Conservation (phyloP, 2,888 invertebrate species). For the Anagyrus pseudococci region DNA sequence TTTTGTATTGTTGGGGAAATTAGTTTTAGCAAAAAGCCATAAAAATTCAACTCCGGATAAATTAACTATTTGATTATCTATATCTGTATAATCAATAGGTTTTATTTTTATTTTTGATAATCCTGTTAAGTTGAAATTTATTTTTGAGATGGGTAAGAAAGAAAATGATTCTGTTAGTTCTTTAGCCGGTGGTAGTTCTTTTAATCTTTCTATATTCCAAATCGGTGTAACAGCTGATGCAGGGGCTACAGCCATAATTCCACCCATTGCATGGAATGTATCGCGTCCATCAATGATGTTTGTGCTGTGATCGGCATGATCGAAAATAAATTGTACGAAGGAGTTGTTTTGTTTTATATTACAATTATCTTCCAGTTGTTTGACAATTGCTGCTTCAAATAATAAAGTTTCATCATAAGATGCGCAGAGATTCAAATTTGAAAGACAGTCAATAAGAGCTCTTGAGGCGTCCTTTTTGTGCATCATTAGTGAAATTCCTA, state of each 20-base stretch:
- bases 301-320: constrained; percentile 19
- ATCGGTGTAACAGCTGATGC: constrained; percentile 5
- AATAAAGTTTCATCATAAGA: not conserved
- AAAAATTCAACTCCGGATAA: constrained; percentile 42
- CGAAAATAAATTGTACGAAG: constrained; percentile 14
- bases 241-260: constrained; percentile 17
- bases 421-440: not conserved
- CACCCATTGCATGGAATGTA: constrained; percentile 28
- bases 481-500: not conserved
- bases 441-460: not conserved
- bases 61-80: not conserved
- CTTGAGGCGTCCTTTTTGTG: not conserved
- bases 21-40: too few relatives aligned
- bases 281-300: constrained; percentile 18
- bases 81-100: not conserved
- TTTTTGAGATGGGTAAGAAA: not conserved
- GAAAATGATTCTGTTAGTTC: too few relatives aligned
- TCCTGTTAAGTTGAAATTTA: too few relatives aligned
- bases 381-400: not conserved
- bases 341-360: not conserved
- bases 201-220: not conserved
- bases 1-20: too few relatives aligned
- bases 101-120: not conserved
- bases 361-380: not conserved
- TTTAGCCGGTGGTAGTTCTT: not conserved